phyloP scores from a whole-genome alignment of 2,888 invertebrate species.

The Tyria jacobaeae region DNA sequence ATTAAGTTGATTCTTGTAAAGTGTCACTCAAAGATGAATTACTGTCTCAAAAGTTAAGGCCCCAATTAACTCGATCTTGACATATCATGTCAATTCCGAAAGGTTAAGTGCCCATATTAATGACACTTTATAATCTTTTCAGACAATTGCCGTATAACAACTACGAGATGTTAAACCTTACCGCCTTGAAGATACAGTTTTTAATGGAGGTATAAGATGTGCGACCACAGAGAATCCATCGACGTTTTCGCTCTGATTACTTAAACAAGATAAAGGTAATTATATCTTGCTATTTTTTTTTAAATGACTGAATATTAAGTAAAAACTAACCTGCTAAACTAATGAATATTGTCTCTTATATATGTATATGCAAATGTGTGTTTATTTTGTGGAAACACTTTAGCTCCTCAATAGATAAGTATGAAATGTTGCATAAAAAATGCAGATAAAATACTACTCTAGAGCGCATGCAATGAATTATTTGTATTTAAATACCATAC shows the following conservation, averaged over 20 bases:
- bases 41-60: conserved; percentile 43
- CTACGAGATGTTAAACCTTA: conserved; percentile 29
- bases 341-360: too few species aligned
- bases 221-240: conserved; percentile 45
- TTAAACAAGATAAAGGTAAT: conserved; percentile 62
- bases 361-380: too few species aligned
- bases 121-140: conserved; percentile 41
- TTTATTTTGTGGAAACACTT: too few species aligned
- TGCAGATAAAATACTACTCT: too few species aligned
- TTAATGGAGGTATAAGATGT: conserved; percentile 56
- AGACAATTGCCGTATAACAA: conserved; percentile 25
- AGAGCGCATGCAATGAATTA: too few species aligned
- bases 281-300: conserved; percentile 45
- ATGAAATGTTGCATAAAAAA: too few species aligned
- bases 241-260: conserved; percentile 54
- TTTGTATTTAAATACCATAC: too few species aligned
- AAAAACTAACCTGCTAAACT: too few species aligned
- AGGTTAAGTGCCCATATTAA: conserved; percentile 44
- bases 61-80: conserved; percentile 47
- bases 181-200: conserved; percentile 20
- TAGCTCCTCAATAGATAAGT: too few species aligned
- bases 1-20: conserved; percentile 9
- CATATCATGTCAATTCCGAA: conserved; percentile 35
- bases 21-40: conserved; percentile 15
- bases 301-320: conserved; percentile 10